Base-by-base conservation (phyloP, 1,140 invertebrate species). In the Caerostris extrusa region DNA sequence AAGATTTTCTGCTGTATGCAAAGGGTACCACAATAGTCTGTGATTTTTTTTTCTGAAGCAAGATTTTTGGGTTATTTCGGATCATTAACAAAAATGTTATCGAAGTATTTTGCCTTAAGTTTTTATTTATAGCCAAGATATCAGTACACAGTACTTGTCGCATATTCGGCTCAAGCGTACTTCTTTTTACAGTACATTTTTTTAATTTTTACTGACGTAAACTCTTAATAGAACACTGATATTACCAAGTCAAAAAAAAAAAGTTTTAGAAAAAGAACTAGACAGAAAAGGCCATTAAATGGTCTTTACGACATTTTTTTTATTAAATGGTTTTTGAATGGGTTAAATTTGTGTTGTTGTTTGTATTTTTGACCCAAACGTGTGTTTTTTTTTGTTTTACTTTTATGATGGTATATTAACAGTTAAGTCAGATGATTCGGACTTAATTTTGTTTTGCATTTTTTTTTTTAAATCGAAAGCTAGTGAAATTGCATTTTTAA, bases 71-170 rank as follows among this genome's bases (percentile, higher is more conserved):
- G 0, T 14, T n/a, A 58, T 56, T 67, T 90, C 69, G 89, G 67
- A 81, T 90, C 89, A 90, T 90, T 90, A 90, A 90, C 89, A 90
- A 77, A 77, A 90, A n/a, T 81, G 19, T n/a, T 90, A 90, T 90
- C 89, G 89, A 90, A 90, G 89, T 60, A 90, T 90, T 90, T 90
- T 90, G 71, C 89, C 71, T 71, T 61, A 7, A n/a, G 34, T 90
- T 90, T 90, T 90, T 90, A 90, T 90, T 90, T 90, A 81, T 60
- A 90, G 69, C 17, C 56, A 77, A 90, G 89, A 77, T 90, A 90
- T 69, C 55, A 83, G 4, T 50, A 34, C n/a, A n/a, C n/a, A n/a
- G n/a, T n/a, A 19, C 69, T 81, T 90, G 87, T 89, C 87, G 71
- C 53, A 57, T 60, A 60, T 90, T 90, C 14, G 77, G 57, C 71